A percentile compares a stretch with the other conserved stretches of the same genome.
Conservation (phyloP, 2,888 invertebrate genomes). For the Malthinus flaveolus region DNA sequence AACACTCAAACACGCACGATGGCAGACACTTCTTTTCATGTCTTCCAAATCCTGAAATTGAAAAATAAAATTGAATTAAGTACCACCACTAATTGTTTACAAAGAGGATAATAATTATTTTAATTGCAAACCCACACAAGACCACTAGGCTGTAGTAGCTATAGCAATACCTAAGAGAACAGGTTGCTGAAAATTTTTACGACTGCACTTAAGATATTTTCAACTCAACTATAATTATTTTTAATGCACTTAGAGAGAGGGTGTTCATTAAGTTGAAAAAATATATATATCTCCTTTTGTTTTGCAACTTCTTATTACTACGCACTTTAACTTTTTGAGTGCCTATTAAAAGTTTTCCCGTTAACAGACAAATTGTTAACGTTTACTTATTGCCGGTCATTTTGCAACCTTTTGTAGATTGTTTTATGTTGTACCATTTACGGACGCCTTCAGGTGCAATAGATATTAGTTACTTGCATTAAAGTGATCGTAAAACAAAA, state of each 20-base stretch:
- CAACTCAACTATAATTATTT: constrained; percentile 34
- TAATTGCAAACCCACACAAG: constrained; percentile 37
- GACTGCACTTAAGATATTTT: constrained; percentile 33
- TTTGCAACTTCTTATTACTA: not conserved
- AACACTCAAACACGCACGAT: constrained; percentile 35
- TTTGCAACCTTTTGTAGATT: constrained; percentile 19
- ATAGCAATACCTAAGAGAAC: constrained; percentile 16
- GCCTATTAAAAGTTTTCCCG: constrained; percentile 19
- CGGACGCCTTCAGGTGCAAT: constrained; percentile 17
- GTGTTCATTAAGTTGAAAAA: constrained; percentile 24
- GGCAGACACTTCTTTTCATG: not conserved
- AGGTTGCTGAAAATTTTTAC: constrained; percentile 33
- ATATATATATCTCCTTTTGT: constrained; percentile 8
- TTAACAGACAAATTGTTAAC: constrained; percentile 26
- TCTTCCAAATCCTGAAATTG: not conserved
- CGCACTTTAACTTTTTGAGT: constrained; percentile 7
- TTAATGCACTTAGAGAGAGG: constrained; percentile 22
- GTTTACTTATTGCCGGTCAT: constrained; percentile 13
- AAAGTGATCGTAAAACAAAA: constrained; percentile 19
- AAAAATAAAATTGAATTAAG: constrained; percentile 6
- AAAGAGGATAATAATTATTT: constrained; percentile 41
- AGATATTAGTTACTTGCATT: constrained; percentile 19
- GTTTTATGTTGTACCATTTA: constrained; percentile 11
- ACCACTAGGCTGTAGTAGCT: too few species aligned
- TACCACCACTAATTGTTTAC: too few species aligned